These are phyloP conservation scores for Hydroisotoma schaefferi DNA, from an alignment of 2,888 invertebrate species.

Conservation along the genomic window DNA sequence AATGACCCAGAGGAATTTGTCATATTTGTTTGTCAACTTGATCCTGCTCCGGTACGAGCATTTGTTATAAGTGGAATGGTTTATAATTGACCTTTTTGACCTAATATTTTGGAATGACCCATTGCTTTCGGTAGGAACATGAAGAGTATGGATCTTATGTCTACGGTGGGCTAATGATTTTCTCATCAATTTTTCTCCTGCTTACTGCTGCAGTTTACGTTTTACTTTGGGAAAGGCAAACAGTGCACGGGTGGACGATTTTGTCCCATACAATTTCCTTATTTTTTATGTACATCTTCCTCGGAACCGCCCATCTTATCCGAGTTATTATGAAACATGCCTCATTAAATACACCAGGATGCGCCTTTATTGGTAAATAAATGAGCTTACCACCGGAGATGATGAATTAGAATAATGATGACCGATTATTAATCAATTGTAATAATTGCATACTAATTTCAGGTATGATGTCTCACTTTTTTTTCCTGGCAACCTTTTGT, in stretches of 20 bases:
- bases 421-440: constrained; percentile 13
- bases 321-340: constrained; percentile 26
- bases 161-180: constrained; percentile 35
- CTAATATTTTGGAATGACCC: no score
- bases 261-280: constrained; percentile 33
- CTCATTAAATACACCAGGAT: constrained; percentile 25
- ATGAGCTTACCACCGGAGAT: not conserved
- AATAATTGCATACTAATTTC: not conserved
- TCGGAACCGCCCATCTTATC: constrained; percentile 38
- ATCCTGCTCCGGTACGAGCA: constrained; percentile 13
- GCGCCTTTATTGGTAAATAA: constrained; percentile 41
- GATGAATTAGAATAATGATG: not conserved
- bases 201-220: constrained; percentile 45
- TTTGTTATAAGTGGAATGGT: no score
- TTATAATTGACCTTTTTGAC: no score
- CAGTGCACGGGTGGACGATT: constrained; percentile 45
- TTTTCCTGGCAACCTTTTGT: constrained; percentile 48
- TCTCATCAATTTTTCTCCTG: constrained; percentile 43
- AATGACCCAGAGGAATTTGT: constrained; percentile 22
- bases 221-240: constrained; percentile 46
- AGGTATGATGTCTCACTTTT: constrained; percentile 41
- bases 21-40: constrained; percentile 17
- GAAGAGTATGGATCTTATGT: constrained; percentile 1
- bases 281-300: constrained; percentile 41
- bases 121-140: no score